Evolutionary conservation across 2,113 vertebrate species (phyloP).

Genomic region (Megaceryle maxima): DNA sequence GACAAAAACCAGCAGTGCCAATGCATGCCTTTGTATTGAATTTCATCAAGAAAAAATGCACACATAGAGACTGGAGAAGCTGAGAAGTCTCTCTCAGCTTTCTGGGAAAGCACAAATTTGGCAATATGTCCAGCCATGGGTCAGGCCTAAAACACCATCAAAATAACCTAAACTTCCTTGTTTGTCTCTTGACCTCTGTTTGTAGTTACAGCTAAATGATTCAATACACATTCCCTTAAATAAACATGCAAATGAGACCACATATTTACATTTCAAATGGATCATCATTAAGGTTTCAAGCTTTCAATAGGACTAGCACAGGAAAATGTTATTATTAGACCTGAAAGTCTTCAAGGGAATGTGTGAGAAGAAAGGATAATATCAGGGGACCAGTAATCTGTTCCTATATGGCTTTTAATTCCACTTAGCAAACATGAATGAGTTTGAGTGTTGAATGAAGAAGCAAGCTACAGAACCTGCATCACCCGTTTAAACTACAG

Average conservation of each 20-base stretch:
- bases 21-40: neutral
- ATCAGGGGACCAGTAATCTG: conserved; percentile 31
- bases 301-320: neutral
- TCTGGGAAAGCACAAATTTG: neutral
- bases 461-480: conserved; percentile 10
- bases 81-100: neutral
- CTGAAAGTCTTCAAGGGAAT: neutral
- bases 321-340: conserved; percentile 43
- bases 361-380: conserved; percentile 35
- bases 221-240: neutral
- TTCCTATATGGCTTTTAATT: conserved; percentile 43
- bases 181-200: neutral
- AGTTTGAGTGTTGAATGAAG: conserved; percentile 49
- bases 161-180: neutral
- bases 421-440: conserved; percentile 40
- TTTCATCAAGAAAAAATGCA: neutral
- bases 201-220: neutral
- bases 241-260: neutral
- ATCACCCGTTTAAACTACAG: conserved; percentile 14
- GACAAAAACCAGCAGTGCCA: neutral
- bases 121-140: neutral
- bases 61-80: neutral
- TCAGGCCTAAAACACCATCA: neutral
- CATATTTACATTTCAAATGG: conserved; percentile 35
- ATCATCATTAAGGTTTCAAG: neutral